phyloP scores from a whole-genome alignment of 2,113 vertebrate genomes.

The Sclerurus mexicanus region DNA sequence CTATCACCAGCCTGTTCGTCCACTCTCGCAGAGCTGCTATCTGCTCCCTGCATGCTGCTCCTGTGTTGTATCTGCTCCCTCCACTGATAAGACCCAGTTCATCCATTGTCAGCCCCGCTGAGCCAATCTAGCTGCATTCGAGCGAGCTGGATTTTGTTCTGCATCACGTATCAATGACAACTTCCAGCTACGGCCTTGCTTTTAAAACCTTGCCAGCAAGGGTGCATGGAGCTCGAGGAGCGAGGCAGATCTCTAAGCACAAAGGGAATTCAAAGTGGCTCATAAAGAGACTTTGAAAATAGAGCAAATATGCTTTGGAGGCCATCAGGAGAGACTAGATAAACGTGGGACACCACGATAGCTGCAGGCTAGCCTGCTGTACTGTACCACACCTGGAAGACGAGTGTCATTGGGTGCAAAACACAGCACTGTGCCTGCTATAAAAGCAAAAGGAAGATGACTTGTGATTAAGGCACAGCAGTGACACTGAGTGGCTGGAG shows the following conservation, averaged over 20 bases:
- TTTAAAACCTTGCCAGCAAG: background rate
- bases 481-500: constrained; percentile 13
- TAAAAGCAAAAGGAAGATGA: background rate
- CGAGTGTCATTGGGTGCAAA: background rate
- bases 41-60: constrained; percentile 36
- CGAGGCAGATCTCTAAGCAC: constrained; percentile 18
- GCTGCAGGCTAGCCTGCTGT: background rate
- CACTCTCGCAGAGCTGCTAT: constrained; percentile 14
- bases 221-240: background rate
- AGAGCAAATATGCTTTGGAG: background rate
- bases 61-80: constrained; percentile 30
- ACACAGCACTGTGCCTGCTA: background rate
- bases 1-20: background rate
- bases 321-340: constrained; percentile 17
- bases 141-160: constrained; percentile 58
- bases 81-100: constrained; percentile 28
- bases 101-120: constrained; percentile 41
- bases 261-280: constrained; percentile 37
- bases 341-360: background rate
- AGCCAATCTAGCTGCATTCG: constrained; percentile 43
- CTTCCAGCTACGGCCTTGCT: background rate
- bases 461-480: constrained; percentile 9
- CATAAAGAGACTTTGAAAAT: background rate
- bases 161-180: constrained; percentile 59
- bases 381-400: background rate